These are phyloP conservation scores for Exocentrus adspersus DNA, from an alignment of 2,888 invertebrate genomes.

Conservation along the genomic window DNA sequence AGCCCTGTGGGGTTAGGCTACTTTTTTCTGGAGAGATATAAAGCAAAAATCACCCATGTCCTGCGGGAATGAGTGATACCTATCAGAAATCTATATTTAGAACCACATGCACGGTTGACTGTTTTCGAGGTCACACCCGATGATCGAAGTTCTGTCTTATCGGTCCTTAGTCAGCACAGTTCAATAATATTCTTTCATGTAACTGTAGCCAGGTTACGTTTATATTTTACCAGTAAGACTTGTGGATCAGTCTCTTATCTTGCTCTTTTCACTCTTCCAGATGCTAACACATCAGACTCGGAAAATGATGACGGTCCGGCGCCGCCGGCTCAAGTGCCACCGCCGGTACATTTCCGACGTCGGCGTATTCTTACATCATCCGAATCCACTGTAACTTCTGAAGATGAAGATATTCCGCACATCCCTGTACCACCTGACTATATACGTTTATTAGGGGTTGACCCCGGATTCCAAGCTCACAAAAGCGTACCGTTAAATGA, in stretches of 20 bases:
- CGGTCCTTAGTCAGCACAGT: no score
- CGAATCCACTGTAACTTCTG: not conserved
- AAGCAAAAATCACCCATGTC: not conserved
- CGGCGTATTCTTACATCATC: not conserved
- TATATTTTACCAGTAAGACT: not conserved
- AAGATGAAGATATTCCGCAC: not conserved
- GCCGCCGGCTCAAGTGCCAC: not conserved
- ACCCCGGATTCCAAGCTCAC: not conserved
- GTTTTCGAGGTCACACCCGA: no score
- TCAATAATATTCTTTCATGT: no score
- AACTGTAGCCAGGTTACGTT: not conserved
- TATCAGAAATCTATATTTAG: not conserved
- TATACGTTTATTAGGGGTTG: not conserved
- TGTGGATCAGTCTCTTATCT: not conserved
- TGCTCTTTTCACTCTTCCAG: no score
- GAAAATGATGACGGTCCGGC: not conserved
- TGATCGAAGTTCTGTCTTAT: no score
- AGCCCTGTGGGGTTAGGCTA: not conserved
- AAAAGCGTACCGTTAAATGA: slow-evolving; percentile 1
- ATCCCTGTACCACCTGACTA: no score
- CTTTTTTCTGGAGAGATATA: not conserved
- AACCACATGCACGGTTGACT: not conserved
- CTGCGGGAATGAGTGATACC: not conserved
- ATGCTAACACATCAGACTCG: not conserved
- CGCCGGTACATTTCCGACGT: not conserved